Evolutionary conservation across 2,888 invertebrate genomes (phyloP).

Genomic region (Sesamia inferens): DNA sequence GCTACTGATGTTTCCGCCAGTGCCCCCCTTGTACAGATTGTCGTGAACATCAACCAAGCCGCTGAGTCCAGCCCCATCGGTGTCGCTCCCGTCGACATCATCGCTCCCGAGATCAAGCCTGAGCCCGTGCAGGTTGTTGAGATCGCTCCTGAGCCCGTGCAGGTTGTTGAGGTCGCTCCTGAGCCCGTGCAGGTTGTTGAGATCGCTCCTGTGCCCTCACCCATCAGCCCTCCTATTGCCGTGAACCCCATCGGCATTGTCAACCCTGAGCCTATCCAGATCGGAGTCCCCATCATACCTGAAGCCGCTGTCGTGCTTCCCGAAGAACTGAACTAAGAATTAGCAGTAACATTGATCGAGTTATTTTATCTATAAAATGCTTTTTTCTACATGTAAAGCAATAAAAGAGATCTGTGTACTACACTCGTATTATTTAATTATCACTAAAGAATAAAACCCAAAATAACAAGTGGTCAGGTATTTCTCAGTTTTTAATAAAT

Average conservation of each 20-base stretch:
- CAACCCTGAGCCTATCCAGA: slow-evolving; percentile 29
- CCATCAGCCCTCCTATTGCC: slow-evolving; percentile 33
- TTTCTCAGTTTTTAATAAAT: background rate
- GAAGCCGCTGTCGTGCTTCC: slow-evolving; percentile 64
- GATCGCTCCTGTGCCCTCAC: slow-evolving; percentile 32
- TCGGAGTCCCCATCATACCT: slow-evolving; percentile 55
- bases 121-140: slow-evolving; percentile 26
- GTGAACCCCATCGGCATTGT: slow-evolving; percentile 37
- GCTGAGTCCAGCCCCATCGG: slow-evolving; percentile 29
- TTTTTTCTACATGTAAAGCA: slow-evolving; percentile 42
- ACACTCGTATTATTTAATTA: background rate
- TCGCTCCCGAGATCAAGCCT: slow-evolving; percentile 26
- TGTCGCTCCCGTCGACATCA: slow-evolving; percentile 32
- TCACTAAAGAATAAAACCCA: background rate
- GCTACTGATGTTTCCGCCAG: slow-evolving; percentile 14
- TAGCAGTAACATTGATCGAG: background rate
- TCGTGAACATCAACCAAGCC: slow-evolving; percentile 66
- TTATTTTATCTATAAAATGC: slow-evolving; percentile 35
- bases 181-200: slow-evolving; percentile 35
- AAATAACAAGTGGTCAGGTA: background rate
- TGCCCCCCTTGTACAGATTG: slow-evolving; percentile 69
- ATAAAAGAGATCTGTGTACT: slow-evolving; percentile 27
- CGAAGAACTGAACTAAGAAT: slow-evolving; percentile 63
- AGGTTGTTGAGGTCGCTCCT: slow-evolving; percentile 38
- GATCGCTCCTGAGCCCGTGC: slow-evolving; percentile 17